Evolutionary conservation across 2,113 vertebrate genomes (phyloP).

Genomic region (Eonycteris spelaea): DNA sequence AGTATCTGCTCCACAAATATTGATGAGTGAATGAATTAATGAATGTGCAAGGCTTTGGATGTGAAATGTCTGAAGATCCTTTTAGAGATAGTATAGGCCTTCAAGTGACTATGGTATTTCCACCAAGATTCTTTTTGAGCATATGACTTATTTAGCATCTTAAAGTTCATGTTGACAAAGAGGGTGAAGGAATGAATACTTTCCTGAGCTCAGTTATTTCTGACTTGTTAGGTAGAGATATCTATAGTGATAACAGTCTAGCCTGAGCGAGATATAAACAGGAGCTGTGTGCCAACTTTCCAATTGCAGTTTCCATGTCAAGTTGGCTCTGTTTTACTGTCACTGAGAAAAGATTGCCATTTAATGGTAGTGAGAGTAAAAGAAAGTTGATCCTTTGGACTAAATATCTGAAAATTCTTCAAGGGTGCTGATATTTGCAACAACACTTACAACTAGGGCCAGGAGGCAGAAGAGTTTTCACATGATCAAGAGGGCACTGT

Average conservation of each 20-base stretch:
- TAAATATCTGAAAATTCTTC: neutral
- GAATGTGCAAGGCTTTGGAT: neutral
- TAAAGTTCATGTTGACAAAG: conserved; percentile 73
- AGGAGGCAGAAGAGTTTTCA: neutral
- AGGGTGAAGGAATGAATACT: conserved; percentile 53
- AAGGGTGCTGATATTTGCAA: neutral
- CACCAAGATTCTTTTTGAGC: conserved; percentile 11
- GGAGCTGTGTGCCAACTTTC: conserved; percentile 59
- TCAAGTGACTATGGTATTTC: conserved; percentile 33
- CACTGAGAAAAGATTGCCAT: conserved; percentile 58
- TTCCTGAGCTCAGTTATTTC: conserved; percentile 57
- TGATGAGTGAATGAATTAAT: neutral
- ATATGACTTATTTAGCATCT: conserved; percentile 62
- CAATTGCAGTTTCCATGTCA: conserved; percentile 39
- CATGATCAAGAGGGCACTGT: neutral
- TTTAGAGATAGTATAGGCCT: conserved; percentile 6
- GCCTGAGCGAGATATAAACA: conserved; percentile 43
- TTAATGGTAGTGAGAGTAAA: neutral
- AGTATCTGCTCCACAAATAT: neutral
- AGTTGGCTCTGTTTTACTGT: conserved; percentile 52
- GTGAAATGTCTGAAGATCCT: neutral
- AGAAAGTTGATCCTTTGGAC: conserved; percentile 10
- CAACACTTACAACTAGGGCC: neutral
- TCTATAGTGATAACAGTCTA: conserved; percentile 43
- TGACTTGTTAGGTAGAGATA: conserved; percentile 58